These are phyloP conservation scores for Entomobrya proxima DNA, from an alignment of 2,888 invertebrate genomes.

Conservation along the genomic window DNA sequence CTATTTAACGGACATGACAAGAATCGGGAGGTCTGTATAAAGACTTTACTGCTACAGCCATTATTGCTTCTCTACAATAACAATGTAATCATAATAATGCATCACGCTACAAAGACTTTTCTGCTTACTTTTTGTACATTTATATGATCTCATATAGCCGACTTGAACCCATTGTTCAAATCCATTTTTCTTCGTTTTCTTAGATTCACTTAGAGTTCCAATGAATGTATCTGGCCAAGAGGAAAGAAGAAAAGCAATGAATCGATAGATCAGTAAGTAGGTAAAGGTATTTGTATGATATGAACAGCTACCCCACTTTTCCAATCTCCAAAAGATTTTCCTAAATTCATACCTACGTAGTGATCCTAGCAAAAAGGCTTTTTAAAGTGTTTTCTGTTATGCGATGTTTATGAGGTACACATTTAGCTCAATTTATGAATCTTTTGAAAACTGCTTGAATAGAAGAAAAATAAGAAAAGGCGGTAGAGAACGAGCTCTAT, in stretches of 20 bases:
- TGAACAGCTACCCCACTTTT: constrained; percentile 2
- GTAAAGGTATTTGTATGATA: no score
- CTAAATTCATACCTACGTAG: not conserved
- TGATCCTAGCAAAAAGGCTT: not conserved
- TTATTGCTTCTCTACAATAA: constrained; percentile 37
- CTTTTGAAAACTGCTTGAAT: constrained; percentile 43
- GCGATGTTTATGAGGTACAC: constrained; percentile 50
- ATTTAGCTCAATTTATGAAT: constrained; percentile 62
- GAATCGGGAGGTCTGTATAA: constrained; percentile 61
- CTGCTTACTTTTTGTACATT: not conserved
- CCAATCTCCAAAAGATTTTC: not conserved
- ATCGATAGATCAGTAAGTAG: not conserved
- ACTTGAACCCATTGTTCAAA: constrained; percentile 41
- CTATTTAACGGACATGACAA: constrained; percentile 68
- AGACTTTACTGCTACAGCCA: not conserved
- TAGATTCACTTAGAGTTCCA: not conserved
- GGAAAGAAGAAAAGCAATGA: not conserved
- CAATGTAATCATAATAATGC: constrained; percentile 50
- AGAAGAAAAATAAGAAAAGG: not conserved
- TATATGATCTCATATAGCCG: constrained; percentile 23
- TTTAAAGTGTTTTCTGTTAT: constrained; percentile 5
- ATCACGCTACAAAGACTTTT: constrained; percentile 58
- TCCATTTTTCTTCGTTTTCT: constrained; percentile 42
- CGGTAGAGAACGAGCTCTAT: not conserved
- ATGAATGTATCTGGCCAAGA: constrained; percentile 30